Evolutionary conservation across 2,113 vertebrate species (phyloP).

Genomic region (Pachypanchax playfairii): DNA sequence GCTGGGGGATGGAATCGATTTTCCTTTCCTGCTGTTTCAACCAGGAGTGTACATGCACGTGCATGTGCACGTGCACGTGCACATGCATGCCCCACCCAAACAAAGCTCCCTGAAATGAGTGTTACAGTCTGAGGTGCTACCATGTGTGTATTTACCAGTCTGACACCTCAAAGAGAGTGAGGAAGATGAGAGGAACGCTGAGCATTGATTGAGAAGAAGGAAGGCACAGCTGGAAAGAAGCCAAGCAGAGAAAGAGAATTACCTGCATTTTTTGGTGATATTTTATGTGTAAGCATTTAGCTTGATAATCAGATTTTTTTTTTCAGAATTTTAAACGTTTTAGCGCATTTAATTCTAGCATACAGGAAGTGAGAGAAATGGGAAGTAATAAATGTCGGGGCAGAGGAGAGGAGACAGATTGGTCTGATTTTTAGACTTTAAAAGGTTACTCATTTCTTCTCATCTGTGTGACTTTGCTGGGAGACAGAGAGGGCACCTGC

Average conservation of each 20-base stretch:
- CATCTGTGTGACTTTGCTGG: conserved; percentile 57
- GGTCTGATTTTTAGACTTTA: conserved; percentile 58
- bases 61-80: conserved; percentile 15
- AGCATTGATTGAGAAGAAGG: conserved; percentile 46
- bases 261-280: no score
- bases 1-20: conserved; percentile 65
- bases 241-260: conserved; percentile 11
- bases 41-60: conserved; percentile 8
- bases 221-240: conserved; percentile 8
- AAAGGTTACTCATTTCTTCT: conserved; percentile 66
- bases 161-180: conserved; percentile 33
- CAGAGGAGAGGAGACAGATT: conserved; percentile 53
- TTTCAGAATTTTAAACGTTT: no score
- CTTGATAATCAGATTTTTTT: no score
- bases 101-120: conserved; percentile 26
- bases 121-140: conserved; percentile 25
- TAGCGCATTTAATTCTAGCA: no score
- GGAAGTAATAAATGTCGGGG: conserved; percentile 32
- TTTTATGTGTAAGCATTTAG: no score
- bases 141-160: conserved; percentile 42
- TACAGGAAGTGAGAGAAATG: no score
- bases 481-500: conserved; percentile 66
- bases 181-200: conserved; percentile 11
- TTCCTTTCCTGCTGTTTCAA: conserved; percentile 49
- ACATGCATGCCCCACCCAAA: conserved; percentile 45